Percentiles rank a stretch among this genome's conserved stretches.
These are phyloP conservation scores for Microcebus tavaratra DNA, from an alignment of 2,113 vertebrate genomes.

Conservation along the genomic window DNA sequence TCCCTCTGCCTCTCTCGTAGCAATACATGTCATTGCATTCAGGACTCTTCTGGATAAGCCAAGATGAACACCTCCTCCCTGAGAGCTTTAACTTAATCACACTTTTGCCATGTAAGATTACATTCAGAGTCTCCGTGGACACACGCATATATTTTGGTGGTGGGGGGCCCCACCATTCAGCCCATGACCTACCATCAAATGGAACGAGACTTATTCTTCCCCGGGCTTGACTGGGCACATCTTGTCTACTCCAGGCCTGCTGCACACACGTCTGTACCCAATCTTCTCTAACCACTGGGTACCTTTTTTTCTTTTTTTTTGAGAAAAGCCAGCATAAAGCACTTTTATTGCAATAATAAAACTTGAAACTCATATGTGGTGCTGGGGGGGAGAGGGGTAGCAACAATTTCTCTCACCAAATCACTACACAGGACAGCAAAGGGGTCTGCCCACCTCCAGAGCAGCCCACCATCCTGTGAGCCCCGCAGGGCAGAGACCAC, in stretches of 20 bases:
- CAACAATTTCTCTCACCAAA: too few species aligned
- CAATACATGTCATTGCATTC: background rate
- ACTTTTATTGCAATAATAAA: too few species aligned
- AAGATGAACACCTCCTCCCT: background rate
- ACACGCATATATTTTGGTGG: background rate
- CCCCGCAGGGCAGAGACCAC: background rate
- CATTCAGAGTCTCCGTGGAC: background rate
- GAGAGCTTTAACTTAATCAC: background rate
- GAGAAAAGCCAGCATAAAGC: too few species aligned
- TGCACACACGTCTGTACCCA: background rate
- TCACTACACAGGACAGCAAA: too few species aligned
- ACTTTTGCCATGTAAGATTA: background rate
- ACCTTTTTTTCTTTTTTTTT: too few species aligned
- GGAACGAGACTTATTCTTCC: background rate
- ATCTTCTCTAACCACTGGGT: background rate
- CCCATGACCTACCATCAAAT: background rate
- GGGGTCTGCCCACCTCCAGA: background rate
- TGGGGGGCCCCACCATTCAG: background rate
- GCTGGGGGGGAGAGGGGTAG: too few species aligned
- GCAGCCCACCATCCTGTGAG: too few species aligned
- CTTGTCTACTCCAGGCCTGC: background rate
- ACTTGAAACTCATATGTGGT: too few species aligned
- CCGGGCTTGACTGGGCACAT: background rate
- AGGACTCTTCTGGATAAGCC: background rate
- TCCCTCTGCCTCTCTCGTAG: background rate